Evolutionary conservation across 1,140 invertebrate genomes (phyloP).

Genomic region (Calosoma granatense): DNA sequence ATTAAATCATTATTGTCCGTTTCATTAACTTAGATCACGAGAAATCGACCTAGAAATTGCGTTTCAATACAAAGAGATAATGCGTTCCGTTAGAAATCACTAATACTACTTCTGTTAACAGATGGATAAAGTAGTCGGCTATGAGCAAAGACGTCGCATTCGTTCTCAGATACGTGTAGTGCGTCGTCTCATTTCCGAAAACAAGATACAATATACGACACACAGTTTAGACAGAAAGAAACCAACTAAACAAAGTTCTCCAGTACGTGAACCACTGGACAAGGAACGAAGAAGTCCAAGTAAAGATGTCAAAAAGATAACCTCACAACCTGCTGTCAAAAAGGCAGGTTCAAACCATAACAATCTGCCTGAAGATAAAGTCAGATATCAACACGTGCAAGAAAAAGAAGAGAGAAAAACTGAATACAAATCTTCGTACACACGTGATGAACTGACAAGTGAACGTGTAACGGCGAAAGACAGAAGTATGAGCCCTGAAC

Average conservation of each 20-base stretch:
- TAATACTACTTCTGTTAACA: conserved; percentile 31
- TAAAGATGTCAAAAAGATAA: conserved; percentile 16
- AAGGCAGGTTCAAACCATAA: conserved; percentile 6
- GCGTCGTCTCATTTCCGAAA: conserved; percentile 42
- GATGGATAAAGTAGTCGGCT: conserved; percentile 60
- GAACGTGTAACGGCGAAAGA: background rate
- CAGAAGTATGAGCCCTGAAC: conserved; percentile 20
- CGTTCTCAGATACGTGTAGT: conserved; percentile 61
- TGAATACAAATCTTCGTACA: conserved; percentile 19
- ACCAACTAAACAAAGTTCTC: background rate
- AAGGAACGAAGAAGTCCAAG: conserved; percentile 11
- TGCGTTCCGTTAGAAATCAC: conserved; percentile 7
- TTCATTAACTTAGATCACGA: background rate
- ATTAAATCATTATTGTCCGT: background rate
- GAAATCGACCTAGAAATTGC: background rate
- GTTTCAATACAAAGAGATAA: background rate
- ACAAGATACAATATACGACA: conserved; percentile 28
- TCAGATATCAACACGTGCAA: conserved; percentile 14
- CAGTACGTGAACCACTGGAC: background rate
- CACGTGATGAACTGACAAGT: conserved; percentile 17
- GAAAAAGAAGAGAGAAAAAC: conserved; percentile 13
- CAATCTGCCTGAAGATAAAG: conserved; percentile 7
- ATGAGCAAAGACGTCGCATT: conserved; percentile 62
- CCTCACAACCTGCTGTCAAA: conserved; percentile 8
- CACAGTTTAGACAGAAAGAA: conserved; percentile 9